A percentile compares a stretch with the other conserved stretches of the same genome.
These are phyloP conservation scores for Cephalopterus ornatus DNA, from an alignment of 2,113 vertebrate genomes.

Conservation along the genomic window DNA sequence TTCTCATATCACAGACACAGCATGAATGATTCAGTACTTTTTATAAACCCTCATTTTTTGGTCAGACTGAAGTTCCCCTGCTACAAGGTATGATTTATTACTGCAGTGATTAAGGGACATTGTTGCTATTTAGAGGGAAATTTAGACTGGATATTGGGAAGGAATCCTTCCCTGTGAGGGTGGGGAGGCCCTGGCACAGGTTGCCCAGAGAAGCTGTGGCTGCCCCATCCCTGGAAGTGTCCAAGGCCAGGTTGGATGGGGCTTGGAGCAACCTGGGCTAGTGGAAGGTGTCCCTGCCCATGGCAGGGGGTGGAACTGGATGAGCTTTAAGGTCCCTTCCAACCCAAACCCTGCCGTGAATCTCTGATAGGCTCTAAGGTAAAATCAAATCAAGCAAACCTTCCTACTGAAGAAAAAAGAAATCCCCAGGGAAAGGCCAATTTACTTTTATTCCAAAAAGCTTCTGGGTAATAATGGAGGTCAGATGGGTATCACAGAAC, in stretches of 20 bases:
- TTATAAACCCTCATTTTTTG: neutral
- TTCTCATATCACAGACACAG: neutral
- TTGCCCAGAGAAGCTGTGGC: neutral
- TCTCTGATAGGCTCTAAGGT: rapidly evolving
- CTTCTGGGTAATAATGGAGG: neutral
- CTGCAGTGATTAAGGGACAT: neutral
- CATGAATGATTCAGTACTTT: neutral
- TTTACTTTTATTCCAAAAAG: neutral
- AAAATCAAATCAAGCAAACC: neutral
- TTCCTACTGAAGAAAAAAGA: neutral
- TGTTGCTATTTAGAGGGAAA: neutral
- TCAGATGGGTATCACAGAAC: neutral
- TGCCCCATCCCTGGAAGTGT: neutral
- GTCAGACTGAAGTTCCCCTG: neutral
- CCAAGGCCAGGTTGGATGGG: rapidly evolving
- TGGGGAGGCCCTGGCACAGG: rapidly evolving
- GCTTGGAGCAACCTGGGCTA: rapidly evolving
- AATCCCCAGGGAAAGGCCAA: neutral
- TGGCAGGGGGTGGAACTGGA: rapidly evolving
- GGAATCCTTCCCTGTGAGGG: neutral
- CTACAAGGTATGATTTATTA: neutral
- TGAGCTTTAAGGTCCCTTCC: rapidly evolving
- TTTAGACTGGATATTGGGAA: too few relatives aligned
- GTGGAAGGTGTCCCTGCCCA: neutral
- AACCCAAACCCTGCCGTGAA: neutral